These are phyloP conservation scores for Haliclystus octoradiatus DNA, from an alignment of 30 jellyfish, hydroid and myxozoan genomes.

Conservation along the genomic window DNA sequence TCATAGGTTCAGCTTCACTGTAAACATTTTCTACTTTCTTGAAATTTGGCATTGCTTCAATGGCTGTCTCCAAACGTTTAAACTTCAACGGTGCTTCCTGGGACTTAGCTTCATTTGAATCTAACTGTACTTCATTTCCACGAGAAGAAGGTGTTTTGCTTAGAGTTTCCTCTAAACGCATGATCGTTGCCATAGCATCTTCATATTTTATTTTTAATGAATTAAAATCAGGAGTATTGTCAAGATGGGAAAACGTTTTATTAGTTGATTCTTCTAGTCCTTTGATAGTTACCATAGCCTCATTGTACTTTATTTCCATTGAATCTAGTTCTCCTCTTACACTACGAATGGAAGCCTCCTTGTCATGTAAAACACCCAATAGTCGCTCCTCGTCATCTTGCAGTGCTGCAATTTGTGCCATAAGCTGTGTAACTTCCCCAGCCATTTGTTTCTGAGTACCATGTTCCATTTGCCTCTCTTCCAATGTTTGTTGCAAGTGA, in stretches of 20 bases:
- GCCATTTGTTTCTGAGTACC: conserved; percentile 7
- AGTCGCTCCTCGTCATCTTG: conserved; percentile 64
- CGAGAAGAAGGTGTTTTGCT: not conserved
- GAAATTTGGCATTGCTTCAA: no score
- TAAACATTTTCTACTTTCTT: no score
- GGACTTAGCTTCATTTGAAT: not conserved
- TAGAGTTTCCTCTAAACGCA: not conserved
- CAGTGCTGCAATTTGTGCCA: conserved; percentile 47
- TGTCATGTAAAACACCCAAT: conserved; percentile 42
- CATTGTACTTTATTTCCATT: no score
- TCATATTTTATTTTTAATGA: not conserved
- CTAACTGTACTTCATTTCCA: not conserved
- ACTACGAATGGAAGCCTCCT: conserved; percentile 11
- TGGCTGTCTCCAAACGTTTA: not conserved
- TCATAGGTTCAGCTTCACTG: no score
- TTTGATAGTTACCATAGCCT: no score
- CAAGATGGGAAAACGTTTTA: no score
- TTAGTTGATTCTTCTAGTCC: no score
- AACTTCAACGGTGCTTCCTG: not conserved
- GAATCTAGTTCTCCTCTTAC: no score
- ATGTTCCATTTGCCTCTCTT: conserved; percentile 30
- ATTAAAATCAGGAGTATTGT: no score
- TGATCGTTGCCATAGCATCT: not conserved
- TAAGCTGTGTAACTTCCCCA: conserved; percentile 23
- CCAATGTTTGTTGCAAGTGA: conserved; percentile 31